Conservation (phyloP, 35 echinoderm and acorn worm species). For the Amphiura filiformis region DNA sequence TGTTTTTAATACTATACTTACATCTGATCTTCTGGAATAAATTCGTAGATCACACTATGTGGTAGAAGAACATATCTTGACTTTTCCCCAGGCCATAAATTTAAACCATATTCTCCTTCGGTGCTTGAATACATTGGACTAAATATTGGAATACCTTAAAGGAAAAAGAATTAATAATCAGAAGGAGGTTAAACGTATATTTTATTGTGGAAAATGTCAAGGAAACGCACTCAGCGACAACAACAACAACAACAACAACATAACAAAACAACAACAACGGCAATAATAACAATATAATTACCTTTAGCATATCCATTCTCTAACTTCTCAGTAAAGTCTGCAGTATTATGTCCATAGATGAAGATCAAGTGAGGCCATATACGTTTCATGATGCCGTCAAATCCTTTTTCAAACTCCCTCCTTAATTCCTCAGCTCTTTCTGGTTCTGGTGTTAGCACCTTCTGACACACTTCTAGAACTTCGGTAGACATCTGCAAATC, state of each 20-base stretch:
- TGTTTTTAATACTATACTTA: too few relatives aligned
- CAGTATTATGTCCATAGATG: conserved; percentile 29
- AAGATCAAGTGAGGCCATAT: conserved; percentile 68
- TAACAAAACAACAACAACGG: too few relatives aligned
- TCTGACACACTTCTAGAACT: conserved; percentile 8
- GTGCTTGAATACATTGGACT: not conserved
- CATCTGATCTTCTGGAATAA: not conserved
- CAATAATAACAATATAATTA: too few relatives aligned
- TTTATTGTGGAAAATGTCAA: too few relatives aligned
- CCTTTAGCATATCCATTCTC: conserved; percentile 59
- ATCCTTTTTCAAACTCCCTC: conserved; percentile 67
- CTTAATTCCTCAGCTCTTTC: conserved; percentile 52
- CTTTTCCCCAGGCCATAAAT: not conserved
- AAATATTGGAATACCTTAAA: not conserved
- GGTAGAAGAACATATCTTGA: not conserved
- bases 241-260: too few relatives aligned
- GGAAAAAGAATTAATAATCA: too few relatives aligned
- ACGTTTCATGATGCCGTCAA: conserved; percentile 55
- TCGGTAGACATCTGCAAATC: conserved; percentile 44
- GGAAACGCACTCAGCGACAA: too few relatives aligned
- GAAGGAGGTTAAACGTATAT: too few relatives aligned
- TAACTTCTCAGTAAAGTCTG: conserved; percentile 20
- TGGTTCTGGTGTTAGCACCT: conserved; percentile 9
- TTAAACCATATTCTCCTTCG: not conserved
- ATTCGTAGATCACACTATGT: not conserved